A percentile compares a stretch with the other conserved stretches of the same genome.
Conservation (phyloP, 2,113 vertebrate species). For the Orientallactaga bullata region DNA sequence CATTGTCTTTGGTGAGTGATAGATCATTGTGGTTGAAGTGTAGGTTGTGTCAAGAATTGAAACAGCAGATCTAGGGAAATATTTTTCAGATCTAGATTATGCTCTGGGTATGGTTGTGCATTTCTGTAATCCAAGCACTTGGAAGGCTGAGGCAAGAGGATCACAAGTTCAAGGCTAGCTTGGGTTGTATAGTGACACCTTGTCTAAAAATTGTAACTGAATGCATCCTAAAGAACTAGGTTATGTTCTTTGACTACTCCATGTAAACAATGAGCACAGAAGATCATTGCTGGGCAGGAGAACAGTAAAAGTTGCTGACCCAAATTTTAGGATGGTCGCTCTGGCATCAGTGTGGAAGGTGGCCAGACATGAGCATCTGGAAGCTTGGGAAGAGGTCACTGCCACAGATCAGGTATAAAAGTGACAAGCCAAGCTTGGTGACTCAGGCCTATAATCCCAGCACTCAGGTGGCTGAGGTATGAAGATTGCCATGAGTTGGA, state of each 20-base stretch:
- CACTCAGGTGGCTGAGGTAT: too few species aligned
- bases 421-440: too few species aligned
- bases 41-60: background rate
- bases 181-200: too few species aligned
- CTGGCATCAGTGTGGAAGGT: background rate
- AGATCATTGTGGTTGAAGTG: background rate
- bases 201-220: too few species aligned
- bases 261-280: background rate
- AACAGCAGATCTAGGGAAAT: constrained; percentile 30
- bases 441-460: too few species aligned
- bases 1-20: constrained; percentile 8
- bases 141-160: too few species aligned
- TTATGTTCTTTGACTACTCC: constrained; percentile 1
- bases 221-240: background rate
- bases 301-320: constrained; percentile 5
- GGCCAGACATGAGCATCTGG: background rate
- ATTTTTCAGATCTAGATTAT: too few species aligned
- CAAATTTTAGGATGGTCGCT: background rate
- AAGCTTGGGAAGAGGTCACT: background rate
- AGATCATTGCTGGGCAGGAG: background rate
- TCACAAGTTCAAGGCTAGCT: too few species aligned
- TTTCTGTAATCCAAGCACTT: too few species aligned
- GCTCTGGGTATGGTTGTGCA: too few species aligned
- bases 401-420: background rate
- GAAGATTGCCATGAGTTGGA: too few species aligned